Base-by-base conservation (phyloP, 2,888 invertebrate species). In the Drosophila barbarae region DNA sequence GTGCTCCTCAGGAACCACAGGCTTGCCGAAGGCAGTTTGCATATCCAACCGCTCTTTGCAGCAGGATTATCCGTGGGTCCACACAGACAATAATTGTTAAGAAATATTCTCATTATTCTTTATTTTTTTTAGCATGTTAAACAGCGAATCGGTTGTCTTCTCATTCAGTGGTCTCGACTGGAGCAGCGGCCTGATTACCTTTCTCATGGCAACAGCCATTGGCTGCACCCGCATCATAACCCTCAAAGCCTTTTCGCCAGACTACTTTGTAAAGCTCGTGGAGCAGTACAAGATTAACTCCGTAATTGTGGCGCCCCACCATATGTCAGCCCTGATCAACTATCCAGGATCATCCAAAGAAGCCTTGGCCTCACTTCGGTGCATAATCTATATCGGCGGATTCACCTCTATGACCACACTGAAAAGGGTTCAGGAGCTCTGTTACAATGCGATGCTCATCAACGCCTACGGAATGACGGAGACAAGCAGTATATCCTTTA, bases 101-200 rank as follows among this genome's bases (percentile, higher is more conserved):
- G 1, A 1, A 32, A 21, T 1, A 30, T 21, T 8, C 13, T 1
- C 0, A 21, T 13, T 8, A 1, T 18, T 21, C 1, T 0, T 8
- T 8, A 30, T 18, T 0, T 32, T 21, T 32, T 32, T 18, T 15
- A 46, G 46, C 30, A 46, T 21, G 30, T 8, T 46, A 18, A 32
- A 46, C 46, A 46, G 30, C 18, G 46, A 46, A 32, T 46, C 46
- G 8, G 46, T 46, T 13, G 46, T 46, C 13, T 46, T 46, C 18
- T 46, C 46, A 5, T 46, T 46, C 18, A 46, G 30, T 46, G 30
- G 46, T 9, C 46, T 46, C 8, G 46, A 46, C 13, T 46, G 46
- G 46, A 21, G 46, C 46, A 46, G 46, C 9, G 46, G 46, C 13
- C 30, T 46, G 8, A 13, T 21, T 18, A 13, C 13, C 13, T 46